Conservation (phyloP, 2,797 vertebrate species). For the Lates japonicus region DNA sequence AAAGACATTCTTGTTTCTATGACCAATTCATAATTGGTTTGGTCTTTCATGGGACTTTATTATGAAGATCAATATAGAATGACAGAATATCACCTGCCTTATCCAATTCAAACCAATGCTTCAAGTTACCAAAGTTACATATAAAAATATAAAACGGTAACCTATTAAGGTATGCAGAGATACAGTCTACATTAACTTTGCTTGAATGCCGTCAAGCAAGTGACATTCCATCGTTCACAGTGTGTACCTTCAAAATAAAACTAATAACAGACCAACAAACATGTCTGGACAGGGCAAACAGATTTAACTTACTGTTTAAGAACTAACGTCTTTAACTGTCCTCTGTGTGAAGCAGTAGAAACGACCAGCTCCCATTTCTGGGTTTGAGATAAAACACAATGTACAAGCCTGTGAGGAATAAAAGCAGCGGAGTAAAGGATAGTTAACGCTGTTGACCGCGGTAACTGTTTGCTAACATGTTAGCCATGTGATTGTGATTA, state of each 20-base stretch:
- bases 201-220: not conserved
- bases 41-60: too few relatives aligned
- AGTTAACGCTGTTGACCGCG: not conserved
- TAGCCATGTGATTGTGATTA: conserved; percentile 7
- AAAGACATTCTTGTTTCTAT: too few relatives aligned
- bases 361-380: conserved; percentile 88
- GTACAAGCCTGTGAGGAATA: conserved; percentile 86
- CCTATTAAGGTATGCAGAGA: not conserved
- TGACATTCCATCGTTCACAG: not conserved
- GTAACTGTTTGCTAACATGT: conserved; percentile 19
- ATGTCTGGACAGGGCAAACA: rapidly evolving
- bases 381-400: conserved; percentile 89
- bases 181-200: not conserved
- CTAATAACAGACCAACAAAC: not conserved
- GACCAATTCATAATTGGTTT: too few relatives aligned
- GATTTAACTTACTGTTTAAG: conserved; percentile 88
- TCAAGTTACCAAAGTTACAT: too few relatives aligned
- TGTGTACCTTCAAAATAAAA: conserved; percentile 23
- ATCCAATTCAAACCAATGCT: too few relatives aligned
- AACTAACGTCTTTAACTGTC: conserved; percentile 89
- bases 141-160: too few relatives aligned
- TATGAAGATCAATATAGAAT: too few relatives aligned
- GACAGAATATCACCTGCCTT: too few relatives aligned
- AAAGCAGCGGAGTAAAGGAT: not conserved
- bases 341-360: conserved; percentile 92